Percentiles rank a stretch among this genome's conserved stretches.
These are phyloP conservation scores for Protaetia brevitarsis DNA, from an alignment of 1,140 invertebrate genomes.

Conservation along the genomic window DNA sequence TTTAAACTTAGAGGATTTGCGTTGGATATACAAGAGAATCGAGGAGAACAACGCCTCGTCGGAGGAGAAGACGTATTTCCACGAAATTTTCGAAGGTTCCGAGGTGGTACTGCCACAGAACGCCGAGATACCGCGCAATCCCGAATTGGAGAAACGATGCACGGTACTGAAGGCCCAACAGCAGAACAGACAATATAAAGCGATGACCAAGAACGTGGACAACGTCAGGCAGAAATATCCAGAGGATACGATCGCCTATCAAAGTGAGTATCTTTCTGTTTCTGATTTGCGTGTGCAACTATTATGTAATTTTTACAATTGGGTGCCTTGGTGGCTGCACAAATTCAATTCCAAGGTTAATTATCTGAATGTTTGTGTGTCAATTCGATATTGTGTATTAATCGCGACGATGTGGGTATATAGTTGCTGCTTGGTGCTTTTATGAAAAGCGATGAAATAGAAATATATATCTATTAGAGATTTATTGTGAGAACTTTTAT, in stretches of 20 bases:
- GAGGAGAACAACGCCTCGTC: slow-evolving; percentile 31
- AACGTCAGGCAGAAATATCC: slow-evolving; percentile 57
- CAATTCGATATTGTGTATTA: no score
- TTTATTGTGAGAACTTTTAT: no score
- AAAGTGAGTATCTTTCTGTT: slow-evolving; percentile 64
- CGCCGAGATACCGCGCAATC: slow-evolving; percentile 66
- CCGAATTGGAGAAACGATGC: slow-evolving; percentile 74
- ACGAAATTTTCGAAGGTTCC: slow-evolving; percentile 64
- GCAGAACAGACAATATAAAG: slow-evolving; percentile 68
- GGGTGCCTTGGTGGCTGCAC: no score
- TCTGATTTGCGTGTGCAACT: no score
- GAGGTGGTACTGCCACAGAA: slow-evolving; percentile 69
- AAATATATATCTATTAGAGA: no score
- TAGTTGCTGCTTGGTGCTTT: no score
- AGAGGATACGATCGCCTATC: slow-evolving; percentile 75
- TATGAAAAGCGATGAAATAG: no score
- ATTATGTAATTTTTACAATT: no score
- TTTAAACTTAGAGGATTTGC: slow-evolving; percentile 40
- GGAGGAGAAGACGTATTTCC: slow-evolving; percentile 57
- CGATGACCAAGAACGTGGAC: slow-evolving; percentile 81
- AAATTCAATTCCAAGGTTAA: no score
- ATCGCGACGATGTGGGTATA: no score
- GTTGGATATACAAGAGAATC: slow-evolving; percentile 39
- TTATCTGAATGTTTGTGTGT: no score
- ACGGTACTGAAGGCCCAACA: slow-evolving; percentile 68